These are phyloP conservation scores for Perca schrenkii DNA, from an alignment of 2,113 vertebrate genomes.

Conservation along the genomic window DNA sequence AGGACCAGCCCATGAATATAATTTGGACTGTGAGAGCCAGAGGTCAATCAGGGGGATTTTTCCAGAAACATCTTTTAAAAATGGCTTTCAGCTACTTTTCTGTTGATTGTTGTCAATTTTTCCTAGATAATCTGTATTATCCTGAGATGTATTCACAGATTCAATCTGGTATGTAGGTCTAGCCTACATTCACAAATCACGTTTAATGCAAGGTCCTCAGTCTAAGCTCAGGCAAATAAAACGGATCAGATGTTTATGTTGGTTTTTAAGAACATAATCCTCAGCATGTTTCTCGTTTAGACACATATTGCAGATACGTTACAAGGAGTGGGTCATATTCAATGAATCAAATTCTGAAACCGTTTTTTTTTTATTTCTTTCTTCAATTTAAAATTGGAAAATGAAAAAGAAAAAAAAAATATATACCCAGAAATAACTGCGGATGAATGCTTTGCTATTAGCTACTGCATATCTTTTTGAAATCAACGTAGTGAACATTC, in stretches of 20 bases:
- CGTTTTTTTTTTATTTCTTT: not conserved
- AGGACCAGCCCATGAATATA: constrained; percentile 64
- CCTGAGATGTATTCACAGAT: constrained; percentile 27
- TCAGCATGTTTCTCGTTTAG: not conserved
- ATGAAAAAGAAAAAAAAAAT: not conserved
- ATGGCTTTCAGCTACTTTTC: constrained; percentile 20
- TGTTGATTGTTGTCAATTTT: constrained; percentile 24
- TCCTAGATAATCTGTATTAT: constrained; percentile 23
- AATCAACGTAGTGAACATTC: constrained; percentile 42
- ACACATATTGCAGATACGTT: not conserved
- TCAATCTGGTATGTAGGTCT: constrained; percentile 24
- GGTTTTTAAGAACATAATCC: constrained; percentile 38
- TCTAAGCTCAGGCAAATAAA: constrained; percentile 25
- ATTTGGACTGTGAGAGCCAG: constrained; percentile 40
- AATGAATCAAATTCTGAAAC: not conserved
- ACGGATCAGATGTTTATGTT: constrained; percentile 19
- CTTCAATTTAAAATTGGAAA: not conserved
- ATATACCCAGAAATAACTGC: constrained; percentile 6
- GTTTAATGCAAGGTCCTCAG: constrained; percentile 25
- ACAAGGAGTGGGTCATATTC: not conserved
- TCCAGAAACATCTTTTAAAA: constrained; percentile 3
- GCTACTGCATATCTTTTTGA: constrained; percentile 24
- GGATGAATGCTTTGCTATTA: constrained; percentile 26
- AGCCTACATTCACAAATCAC: constrained; percentile 24
- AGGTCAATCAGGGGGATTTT: constrained; percentile 25